Conservation (phyloP, 2,113 vertebrate species). For the Pseudorhombus dupliciocellatus region DNA sequence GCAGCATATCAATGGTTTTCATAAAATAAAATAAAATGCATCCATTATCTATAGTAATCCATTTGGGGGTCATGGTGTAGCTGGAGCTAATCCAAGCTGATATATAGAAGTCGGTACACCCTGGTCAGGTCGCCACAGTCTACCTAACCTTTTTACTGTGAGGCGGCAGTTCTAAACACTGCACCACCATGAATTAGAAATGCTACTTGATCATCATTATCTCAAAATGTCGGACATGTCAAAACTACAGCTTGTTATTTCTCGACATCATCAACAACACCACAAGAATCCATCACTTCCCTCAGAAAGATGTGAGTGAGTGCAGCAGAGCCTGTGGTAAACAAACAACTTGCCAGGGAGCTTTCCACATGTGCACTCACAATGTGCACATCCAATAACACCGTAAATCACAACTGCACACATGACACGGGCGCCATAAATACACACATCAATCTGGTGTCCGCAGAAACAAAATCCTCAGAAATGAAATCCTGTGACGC, state of each 20-base stretch:
- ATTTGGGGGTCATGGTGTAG: too few relatives aligned
- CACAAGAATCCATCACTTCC: neutral
- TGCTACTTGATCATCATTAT: too few relatives aligned
- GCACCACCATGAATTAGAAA: too few relatives aligned
- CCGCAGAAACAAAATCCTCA: slow-evolving; percentile 62
- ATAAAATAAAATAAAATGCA: too few relatives aligned
- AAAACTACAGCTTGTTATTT: too few relatives aligned
- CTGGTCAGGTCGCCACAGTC: neutral
- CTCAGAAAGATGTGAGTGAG: slow-evolving; percentile 12
- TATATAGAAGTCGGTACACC: too few relatives aligned
- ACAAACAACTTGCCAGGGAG: slow-evolving; percentile 1
- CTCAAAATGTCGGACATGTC: too few relatives aligned
- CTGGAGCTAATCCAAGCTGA: too few relatives aligned
- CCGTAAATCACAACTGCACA: slow-evolving; percentile 31
- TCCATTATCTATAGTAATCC: too few relatives aligned
- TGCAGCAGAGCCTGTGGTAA: slow-evolving; percentile 5
- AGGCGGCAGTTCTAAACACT: too few relatives aligned
- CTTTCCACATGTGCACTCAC: slow-evolving; percentile 7
- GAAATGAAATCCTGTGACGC: slow-evolving; percentile 67
- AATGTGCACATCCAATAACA: slow-evolving; percentile 37
- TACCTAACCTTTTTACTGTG: neutral
- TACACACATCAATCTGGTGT: slow-evolving; percentile 34
- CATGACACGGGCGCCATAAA: slow-evolving; percentile 26
- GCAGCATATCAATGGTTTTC: neutral
- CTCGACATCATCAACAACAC: neutral